These are phyloP conservation scores for Anoplophora glabripennis DNA, from an alignment of 1,140 invertebrate genomes.

Conservation along the genomic window DNA sequence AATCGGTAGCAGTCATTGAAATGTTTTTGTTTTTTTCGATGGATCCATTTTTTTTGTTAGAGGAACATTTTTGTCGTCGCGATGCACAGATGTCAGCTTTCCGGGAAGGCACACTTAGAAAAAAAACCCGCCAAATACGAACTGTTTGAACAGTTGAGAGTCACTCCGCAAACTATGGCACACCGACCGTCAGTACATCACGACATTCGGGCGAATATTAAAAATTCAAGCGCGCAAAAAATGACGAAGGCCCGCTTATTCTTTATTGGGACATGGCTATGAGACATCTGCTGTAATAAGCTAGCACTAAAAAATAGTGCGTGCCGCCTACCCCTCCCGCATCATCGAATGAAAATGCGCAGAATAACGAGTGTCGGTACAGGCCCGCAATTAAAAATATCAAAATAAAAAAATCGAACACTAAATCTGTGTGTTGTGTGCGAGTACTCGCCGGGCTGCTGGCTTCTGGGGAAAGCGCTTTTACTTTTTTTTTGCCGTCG, in stretches of 20 bases:
- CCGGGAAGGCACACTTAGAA: constrained; percentile 36
- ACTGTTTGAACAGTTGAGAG: constrained; percentile 3
- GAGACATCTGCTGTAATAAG: constrained; percentile 53
- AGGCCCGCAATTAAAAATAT: constrained; percentile 52
- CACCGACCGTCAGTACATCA: constrained; percentile 31
- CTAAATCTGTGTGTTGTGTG: constrained; percentile 14
- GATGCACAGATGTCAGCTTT: constrained; percentile 32
- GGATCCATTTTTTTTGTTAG: constrained; percentile 18
- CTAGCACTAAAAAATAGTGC: constrained; percentile 52
- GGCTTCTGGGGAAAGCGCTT: constrained; percentile 14
- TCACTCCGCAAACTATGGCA: constrained; percentile 11
- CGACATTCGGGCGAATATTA: constrained; percentile 46
- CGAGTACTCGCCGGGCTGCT: constrained; percentile 11
- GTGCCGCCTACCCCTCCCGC: constrained; percentile 44
- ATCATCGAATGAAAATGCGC: constrained; percentile 49
- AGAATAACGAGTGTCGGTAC: constrained; percentile 49
- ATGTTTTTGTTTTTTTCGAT: constrained; percentile 17
- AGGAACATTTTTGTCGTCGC: constrained; percentile 29
- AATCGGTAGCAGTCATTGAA: constrained; percentile 2
- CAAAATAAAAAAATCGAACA: constrained; percentile 48
- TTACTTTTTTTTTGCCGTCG: not conserved
- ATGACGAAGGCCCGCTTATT: constrained; percentile 45
- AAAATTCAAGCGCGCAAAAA: constrained; percentile 51
- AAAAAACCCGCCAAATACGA: constrained; percentile 17
- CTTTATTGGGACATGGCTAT: constrained; percentile 52